Percentiles rank a stretch among this genome's conserved stretches.
Evolutionary conservation across 2,888 invertebrate species (phyloP).

Genomic region (Zonitis immaculata): DNA sequence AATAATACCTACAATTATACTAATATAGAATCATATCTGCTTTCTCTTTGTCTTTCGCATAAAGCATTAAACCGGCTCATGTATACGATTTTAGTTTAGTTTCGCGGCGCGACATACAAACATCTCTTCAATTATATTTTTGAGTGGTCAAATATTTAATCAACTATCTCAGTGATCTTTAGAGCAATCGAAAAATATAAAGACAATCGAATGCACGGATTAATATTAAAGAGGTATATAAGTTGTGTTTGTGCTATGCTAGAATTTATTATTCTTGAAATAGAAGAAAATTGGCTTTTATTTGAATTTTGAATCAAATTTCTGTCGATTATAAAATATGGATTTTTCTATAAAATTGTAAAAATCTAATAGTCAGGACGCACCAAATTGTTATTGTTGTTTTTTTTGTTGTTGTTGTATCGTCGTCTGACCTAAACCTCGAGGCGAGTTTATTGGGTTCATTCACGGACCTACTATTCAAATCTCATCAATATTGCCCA

Average conservation of each 20-base stretch:
- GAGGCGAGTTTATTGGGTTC: conserved; percentile 20
- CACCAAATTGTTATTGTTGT: too few species aligned
- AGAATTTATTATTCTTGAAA: too few species aligned
- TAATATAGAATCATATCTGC: conserved; percentile 14
- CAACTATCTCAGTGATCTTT: background rate
- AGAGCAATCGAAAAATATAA: background rate
- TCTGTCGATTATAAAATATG: too few species aligned
- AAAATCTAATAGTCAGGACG: too few species aligned
- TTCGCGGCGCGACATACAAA: conserved; percentile 20
- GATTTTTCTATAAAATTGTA: too few species aligned
- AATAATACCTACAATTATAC: too few species aligned
- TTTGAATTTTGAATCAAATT: too few species aligned
- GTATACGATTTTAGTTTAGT: conserved; percentile 26
- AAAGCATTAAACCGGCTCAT: conserved; percentile 15
- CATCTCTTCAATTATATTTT: conserved; percentile 9
- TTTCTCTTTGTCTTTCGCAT: conserved; percentile 28
- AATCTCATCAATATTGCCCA: conserved; percentile 6
- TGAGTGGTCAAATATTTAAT: too few species aligned
- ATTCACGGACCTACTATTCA: conserved; percentile 22
- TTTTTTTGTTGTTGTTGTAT: background rate
- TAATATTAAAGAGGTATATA: conserved; percentile 15
- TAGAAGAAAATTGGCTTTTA: too few species aligned
- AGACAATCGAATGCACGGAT: conserved; percentile 14
- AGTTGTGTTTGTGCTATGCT: too few species aligned
- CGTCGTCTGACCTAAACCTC: conserved; percentile 20